Evolutionary conservation across 1,140 invertebrate species (phyloP).

Genomic region (Lasaia peninsularis): DNA sequence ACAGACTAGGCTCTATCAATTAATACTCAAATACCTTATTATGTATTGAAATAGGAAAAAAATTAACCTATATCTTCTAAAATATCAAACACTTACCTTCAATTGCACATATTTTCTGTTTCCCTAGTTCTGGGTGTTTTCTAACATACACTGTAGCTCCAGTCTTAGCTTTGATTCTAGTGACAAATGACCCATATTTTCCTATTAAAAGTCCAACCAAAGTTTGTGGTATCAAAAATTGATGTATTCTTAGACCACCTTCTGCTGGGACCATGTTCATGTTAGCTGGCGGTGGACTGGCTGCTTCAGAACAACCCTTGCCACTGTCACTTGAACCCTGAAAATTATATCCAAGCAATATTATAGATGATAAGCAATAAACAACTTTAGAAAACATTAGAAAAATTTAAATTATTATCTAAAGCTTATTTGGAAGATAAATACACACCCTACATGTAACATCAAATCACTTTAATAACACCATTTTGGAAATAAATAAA

Average conservation of each 20-base stretch:
- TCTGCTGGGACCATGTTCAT: conserved; percentile 60
- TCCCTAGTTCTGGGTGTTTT: conserved; percentile 83
- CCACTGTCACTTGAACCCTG: conserved; percentile 88
- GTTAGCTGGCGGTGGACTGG: conserved; percentile 77
- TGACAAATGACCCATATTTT: conserved; percentile 87
- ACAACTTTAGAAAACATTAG: too few relatives aligned
- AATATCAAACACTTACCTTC: conserved; percentile 80
- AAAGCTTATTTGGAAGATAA: too few relatives aligned
- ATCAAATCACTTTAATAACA: too few relatives aligned
- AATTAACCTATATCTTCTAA: conserved; percentile 7
- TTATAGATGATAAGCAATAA: too few relatives aligned
- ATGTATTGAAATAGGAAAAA: too few relatives aligned
- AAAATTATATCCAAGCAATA: conserved; percentile 9
- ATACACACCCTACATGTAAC: too few relatives aligned
- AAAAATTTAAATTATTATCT: too few relatives aligned
- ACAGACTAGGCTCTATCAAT: too few relatives aligned
- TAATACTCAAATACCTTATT: too few relatives aligned
- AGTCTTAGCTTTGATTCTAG: conserved; percentile 87
- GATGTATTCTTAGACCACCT: conserved; percentile 67
- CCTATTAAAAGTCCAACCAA: conserved; percentile 94
- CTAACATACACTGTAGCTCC: conserved; percentile 88
- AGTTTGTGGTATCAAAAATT: conserved; percentile 89
- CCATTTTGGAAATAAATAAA: too few relatives aligned
- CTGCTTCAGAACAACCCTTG: conserved; percentile 84
- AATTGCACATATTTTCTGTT: conserved; percentile 89